Evolutionary conservation across 2,113 vertebrate genomes (phyloP).

Genomic region (Channa argus): DNA sequence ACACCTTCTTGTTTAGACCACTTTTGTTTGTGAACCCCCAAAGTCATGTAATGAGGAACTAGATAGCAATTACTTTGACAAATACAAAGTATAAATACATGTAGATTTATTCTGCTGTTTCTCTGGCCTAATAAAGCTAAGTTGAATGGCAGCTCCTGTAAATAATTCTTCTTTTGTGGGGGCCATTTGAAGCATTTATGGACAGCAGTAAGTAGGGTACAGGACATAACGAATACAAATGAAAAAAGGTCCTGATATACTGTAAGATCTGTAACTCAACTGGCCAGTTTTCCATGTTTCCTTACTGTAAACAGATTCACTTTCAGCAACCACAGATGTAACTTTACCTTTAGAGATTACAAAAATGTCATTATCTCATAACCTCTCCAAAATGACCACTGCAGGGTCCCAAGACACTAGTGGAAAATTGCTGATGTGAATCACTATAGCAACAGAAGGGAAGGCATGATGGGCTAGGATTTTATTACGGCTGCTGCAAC

Average conservation of each 20-base stretch:
- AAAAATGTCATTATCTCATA: neutral
- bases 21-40: no score
- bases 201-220: neutral
- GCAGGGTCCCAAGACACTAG: conserved; percentile 12
- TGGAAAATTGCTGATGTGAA: conserved; percentile 33
- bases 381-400: neutral
- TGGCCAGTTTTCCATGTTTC: no score
- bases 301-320: neutral
- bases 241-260: neutral
- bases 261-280: no score
- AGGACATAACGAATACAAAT: neutral
- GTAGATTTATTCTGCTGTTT: no score
- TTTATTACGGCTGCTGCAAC: conserved; percentile 38
- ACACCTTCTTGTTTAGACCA: no score
- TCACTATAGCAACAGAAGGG: conserved; percentile 63
- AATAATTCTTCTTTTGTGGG: neutral
- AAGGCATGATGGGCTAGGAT: conserved; percentile 22
- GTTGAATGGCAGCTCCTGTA: neutral
- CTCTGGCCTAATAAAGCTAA: no score
- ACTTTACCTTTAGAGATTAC: neutral
- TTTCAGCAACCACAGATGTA: neutral
- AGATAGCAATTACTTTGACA: no score
- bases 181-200: neutral
- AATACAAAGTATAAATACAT: no score
- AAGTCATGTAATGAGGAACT: no score